Evolutionary conservation across 2,113 vertebrate genomes (phyloP).

Genomic region (Picathartes gymnocephalus): DNA sequence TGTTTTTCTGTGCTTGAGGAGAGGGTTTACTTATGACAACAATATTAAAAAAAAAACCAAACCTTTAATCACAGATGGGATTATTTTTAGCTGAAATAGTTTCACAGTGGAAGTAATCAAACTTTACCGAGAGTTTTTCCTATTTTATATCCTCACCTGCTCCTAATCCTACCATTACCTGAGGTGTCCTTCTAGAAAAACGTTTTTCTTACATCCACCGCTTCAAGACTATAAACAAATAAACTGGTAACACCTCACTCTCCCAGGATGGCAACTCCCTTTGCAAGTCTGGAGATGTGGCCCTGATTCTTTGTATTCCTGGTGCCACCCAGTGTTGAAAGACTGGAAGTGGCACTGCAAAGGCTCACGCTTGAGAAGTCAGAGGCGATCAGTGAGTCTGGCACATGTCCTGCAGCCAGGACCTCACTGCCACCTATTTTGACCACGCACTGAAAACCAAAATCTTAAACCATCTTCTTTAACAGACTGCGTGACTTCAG

Average conservation of each 20-base stretch:
- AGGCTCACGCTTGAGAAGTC: fast-evolving
- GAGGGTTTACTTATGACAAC: neutral
- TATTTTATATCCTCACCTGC: neutral
- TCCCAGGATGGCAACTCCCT: neutral
- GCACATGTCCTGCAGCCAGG: fast-evolving
- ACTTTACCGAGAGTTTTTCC: neutral
- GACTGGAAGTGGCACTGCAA: neutral
- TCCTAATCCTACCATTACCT: neutral
- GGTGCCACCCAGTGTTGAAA: constrained; percentile 53
- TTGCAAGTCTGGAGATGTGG: neutral
- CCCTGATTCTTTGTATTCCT: constrained; percentile 13
- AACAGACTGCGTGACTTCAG: neutral
- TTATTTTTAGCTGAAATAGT: neutral
- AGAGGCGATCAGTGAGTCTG: fast-evolving
- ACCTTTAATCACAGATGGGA: neutral
- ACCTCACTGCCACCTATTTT: neutral
- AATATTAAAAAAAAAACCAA: neutral
- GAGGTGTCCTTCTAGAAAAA: neutral
- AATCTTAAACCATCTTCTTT: neutral
- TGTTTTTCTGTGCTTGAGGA: neutral
- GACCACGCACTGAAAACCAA: neutral
- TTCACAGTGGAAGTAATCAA: neutral
- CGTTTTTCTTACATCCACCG: neutral
- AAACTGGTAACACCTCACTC: neutral
- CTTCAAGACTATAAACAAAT: neutral